Conservation (phyloP, 2,888 invertebrate species). For the Hartigia nigra region DNA sequence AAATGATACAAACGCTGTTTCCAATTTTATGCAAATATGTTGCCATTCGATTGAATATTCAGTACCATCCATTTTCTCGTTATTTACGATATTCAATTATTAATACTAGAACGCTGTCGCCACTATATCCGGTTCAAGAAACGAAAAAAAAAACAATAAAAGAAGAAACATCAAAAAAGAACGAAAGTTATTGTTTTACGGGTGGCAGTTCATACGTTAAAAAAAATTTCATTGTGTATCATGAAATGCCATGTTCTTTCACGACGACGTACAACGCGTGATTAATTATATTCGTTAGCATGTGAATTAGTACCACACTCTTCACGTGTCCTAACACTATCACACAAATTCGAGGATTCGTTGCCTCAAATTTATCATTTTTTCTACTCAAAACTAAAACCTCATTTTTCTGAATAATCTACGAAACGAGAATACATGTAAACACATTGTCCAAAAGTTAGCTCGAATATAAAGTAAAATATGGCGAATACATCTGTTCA, state of each 20-base stretch:
- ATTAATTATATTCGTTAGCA: background rate
- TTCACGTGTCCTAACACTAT: background rate
- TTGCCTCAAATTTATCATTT: background rate
- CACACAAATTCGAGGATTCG: background rate
- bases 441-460: background rate
- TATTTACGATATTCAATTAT: background rate
- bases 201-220: background rate
- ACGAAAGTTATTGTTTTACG: background rate
- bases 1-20: background rate
- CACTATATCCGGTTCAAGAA: background rate
- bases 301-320: background rate
- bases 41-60: background rate
- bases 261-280: background rate
- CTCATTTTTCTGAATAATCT: background rate
- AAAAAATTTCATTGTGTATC: background rate
- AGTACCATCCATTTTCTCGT: background rate
- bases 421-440: background rate
- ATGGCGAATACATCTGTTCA: background rate
- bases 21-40: background rate
- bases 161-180: background rate
- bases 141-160: background rate
- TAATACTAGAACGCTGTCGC: background rate
- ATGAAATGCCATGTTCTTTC: background rate
- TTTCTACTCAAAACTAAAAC: background rate
- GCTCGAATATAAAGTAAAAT: background rate